Percentiles rank a stretch among this genome's conserved stretches.
Conservation (phyloP, 2,888 invertebrate genomes). For the Abrostola triplasia region DNA sequence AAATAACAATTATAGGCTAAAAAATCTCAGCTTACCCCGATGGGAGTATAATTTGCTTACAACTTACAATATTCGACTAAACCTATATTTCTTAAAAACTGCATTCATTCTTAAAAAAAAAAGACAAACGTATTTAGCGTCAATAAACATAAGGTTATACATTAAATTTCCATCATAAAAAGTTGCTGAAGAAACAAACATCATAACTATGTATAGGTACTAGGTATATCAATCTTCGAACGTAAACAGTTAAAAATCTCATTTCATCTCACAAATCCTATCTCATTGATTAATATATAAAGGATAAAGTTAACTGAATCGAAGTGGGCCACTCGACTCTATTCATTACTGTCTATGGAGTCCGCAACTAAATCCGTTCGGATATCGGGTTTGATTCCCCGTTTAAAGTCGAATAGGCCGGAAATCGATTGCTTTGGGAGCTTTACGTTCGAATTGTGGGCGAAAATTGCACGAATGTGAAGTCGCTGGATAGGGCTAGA, state of each 20-base stretch:
- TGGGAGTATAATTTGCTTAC: too few relatives aligned
- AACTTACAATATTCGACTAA: too few relatives aligned
- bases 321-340: constrained; percentile 69
- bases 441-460: constrained; percentile 75
- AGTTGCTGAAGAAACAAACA: too few relatives aligned
- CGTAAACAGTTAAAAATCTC: background rate
- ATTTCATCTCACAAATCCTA: constrained; percentile 33
- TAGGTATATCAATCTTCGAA: background rate
- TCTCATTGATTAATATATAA: constrained; percentile 52
- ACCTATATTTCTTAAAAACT: too few relatives aligned
- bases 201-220: too few relatives aligned
- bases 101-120: too few relatives aligned
- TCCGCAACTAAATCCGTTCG: constrained; percentile 84
- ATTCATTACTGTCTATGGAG: constrained; percentile 81
- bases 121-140: too few relatives aligned
- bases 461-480: constrained; percentile 49
- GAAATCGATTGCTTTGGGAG: constrained; percentile 88
- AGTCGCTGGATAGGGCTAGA: constrained; percentile 24
- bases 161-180: too few relatives aligned
- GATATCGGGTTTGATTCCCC: constrained; percentile 86
- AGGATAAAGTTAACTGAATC: constrained; percentile 66
- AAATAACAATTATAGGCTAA: too few relatives aligned
- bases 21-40: too few relatives aligned
- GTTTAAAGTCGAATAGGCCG: constrained; percentile 88
- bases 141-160: too few relatives aligned